Base-by-base conservation (phyloP, 2,113 vertebrate genomes). In the Poeciliopsis retropinna region DNA sequence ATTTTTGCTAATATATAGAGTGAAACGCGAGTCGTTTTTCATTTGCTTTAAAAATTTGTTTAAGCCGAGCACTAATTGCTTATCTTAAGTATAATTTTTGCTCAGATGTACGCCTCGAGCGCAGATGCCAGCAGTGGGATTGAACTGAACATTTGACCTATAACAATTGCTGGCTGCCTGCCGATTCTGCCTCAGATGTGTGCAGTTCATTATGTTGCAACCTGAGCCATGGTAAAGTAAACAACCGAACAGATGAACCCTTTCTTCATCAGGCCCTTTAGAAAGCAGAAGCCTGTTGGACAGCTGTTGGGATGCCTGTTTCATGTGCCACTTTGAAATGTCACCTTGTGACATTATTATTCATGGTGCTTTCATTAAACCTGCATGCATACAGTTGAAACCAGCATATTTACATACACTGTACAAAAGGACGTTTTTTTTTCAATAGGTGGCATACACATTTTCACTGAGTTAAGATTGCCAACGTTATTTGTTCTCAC, bases 331-430 rank as follows among this genome's bases (percentile, higher is more conserved):
- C 64, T 79, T 47, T 73, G 57, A 88, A 84, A 81, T 85, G 84
- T 67, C 88, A 88, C 41, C 60, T 28, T 29, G 37, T 83, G 76
- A 65, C 64, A 70, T 83, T 81, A 62, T 85, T 84, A 76, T 32
- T 31, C 28, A 67, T 64, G 60, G 67, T n/a, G 13, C 60, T 82
- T 72, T 79, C 72, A 87, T 82, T 83, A 70, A 83, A 81, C 41
- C 8, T 75, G 67, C 3, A 32, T 63, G 17, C 22, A 54, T 57
- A n/a, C 25, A 57, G 51, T 25, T 57, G 9, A 57, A n/a, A 57
- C 17, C 19, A 47, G 4, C 4, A 0, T 47, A 17, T 44, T 44
- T 17, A 44, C 41, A 44, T 44, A 44, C 41, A 44, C 41, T 14
- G 4, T 47, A 47, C 17, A 7, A 19, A 17, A 17, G 15, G 44